A percentile compares a stretch with the other conserved stretches of the same genome.
phyloP scores from a whole-genome alignment of 2,888 invertebrate species.

The Nasonia oneida region DNA sequence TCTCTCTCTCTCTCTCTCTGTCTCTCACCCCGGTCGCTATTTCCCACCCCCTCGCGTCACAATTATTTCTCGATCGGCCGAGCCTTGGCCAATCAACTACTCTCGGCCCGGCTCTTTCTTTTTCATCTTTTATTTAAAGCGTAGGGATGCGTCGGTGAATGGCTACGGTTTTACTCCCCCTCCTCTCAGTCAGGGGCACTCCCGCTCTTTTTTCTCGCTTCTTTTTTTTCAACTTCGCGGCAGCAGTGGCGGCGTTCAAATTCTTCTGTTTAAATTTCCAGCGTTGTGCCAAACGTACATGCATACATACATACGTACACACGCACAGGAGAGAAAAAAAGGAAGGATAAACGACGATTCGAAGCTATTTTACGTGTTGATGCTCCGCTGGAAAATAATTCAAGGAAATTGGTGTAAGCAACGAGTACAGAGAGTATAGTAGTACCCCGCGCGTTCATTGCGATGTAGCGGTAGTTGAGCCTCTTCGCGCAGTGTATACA shows the following conservation, averaged over 20 bases:
- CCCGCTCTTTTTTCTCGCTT: constrained; percentile 1
- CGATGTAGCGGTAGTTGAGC: constrained; percentile 27
- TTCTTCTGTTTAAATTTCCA: constrained; percentile 50
- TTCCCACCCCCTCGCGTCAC: constrained; percentile 45
- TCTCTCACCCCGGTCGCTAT: not conserved
- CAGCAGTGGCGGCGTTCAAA: not conserved
- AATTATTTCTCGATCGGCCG: constrained; percentile 63
- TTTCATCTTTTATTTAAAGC: constrained; percentile 53
- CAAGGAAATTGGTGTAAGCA: constrained; percentile 47
- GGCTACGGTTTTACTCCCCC: constrained; percentile 17
- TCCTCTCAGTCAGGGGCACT: not conserved
- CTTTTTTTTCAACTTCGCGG: constrained; percentile 1
- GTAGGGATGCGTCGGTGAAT: constrained; percentile 45
- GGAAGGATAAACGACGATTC: not conserved
- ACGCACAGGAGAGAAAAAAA: not conserved
- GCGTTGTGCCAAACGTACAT: not conserved
- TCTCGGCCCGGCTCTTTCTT: constrained; percentile 37
- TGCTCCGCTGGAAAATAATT: constrained; percentile 47
- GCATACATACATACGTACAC: not conserved
- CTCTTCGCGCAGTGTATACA: not conserved
- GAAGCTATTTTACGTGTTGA: constrained; percentile 36
- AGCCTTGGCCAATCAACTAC: constrained; percentile 59
- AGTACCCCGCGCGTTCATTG: not conserved
- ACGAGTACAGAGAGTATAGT: not conserved
- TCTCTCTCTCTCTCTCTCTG: constrained; percentile 23